These are phyloP conservation scores for Patiria miniata DNA, from an alignment of 35 echinoderm and acorn worm species.

Conservation along the genomic window DNA sequence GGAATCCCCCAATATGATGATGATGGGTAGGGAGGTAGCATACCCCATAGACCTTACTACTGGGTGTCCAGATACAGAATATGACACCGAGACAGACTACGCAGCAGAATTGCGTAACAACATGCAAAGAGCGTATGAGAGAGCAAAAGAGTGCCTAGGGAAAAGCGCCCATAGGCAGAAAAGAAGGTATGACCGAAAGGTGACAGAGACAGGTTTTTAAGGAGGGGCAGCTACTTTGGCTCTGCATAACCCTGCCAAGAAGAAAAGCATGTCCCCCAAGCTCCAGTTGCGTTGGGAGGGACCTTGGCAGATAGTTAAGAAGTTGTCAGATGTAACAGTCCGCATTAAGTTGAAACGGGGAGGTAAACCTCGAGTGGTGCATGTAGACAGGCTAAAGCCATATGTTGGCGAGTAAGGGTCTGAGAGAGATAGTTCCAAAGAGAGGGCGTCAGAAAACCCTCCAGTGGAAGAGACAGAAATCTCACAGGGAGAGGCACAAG, in stretches of 20 bases:
- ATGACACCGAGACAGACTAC: too few species aligned
- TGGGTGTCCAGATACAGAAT: too few species aligned
- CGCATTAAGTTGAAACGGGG: conserved; percentile 34
- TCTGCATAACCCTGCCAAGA: conserved; percentile 6
- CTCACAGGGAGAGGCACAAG: background rate
- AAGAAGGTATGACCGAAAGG: conserved; percentile 33
- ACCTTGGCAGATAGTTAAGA: conserved; percentile 40
- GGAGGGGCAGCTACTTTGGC: conserved; percentile 37
- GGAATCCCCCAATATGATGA: too few species aligned
- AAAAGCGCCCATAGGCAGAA: conserved; percentile 30
- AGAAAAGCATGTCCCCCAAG: conserved; percentile 51
- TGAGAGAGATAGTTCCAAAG: background rate
- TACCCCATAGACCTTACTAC: too few species aligned
- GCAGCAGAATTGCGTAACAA: too few species aligned
- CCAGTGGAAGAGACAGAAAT: background rate
- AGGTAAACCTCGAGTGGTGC: conserved; percentile 19
- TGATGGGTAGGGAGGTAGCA: too few species aligned
- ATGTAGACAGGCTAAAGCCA: conserved; percentile 38
- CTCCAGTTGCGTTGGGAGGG: conserved; percentile 62
- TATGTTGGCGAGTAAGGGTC: conserved; percentile 6
- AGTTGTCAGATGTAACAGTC: conserved; percentile 55
- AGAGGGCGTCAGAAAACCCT: background rate
- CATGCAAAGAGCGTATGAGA: too few species aligned
- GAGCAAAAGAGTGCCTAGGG: background rate
- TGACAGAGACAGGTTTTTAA: background rate